Evolutionary conservation across 2,888 invertebrate genomes (phyloP).

Genomic region (Koerneria pararmatus): DNA sequence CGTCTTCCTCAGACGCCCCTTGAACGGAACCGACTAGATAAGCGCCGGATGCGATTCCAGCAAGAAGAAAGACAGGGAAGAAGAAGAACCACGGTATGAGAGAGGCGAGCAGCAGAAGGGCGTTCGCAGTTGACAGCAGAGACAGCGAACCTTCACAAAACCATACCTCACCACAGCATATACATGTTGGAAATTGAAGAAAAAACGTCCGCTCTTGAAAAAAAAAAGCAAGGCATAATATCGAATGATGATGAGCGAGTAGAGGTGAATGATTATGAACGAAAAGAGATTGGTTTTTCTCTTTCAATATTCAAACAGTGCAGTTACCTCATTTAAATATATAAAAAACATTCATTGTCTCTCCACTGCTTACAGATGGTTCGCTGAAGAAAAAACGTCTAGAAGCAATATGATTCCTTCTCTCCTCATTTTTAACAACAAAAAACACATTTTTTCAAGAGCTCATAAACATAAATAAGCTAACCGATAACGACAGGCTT

Average conservation of each 20-base stretch:
- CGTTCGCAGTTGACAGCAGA: conserved; percentile 7
- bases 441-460: neutral
- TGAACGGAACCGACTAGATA: conserved; percentile 46
- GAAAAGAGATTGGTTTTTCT: neutral
- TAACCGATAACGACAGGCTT: conserved; percentile 46
- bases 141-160: conserved; percentile 14
- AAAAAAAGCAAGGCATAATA: no score
- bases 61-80: conserved; percentile 26
- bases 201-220: no score
- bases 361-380: no score
- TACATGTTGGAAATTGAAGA: no score
- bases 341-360: no score
- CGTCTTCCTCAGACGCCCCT: no score
- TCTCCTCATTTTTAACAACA: neutral
- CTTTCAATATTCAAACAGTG: neutral
- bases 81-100: conserved; percentile 17
- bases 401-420: no score
- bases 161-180: no score
- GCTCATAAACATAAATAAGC: neutral
- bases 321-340: neutral
- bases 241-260: no score
- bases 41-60: conserved; percentile 41
- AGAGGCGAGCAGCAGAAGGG: neutral
- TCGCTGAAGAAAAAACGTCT: no score
- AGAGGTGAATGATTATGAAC: no score